Evolutionary conservation across 2,113 vertebrate genomes (phyloP).

Genomic region (Phasianus colchicus): DNA sequence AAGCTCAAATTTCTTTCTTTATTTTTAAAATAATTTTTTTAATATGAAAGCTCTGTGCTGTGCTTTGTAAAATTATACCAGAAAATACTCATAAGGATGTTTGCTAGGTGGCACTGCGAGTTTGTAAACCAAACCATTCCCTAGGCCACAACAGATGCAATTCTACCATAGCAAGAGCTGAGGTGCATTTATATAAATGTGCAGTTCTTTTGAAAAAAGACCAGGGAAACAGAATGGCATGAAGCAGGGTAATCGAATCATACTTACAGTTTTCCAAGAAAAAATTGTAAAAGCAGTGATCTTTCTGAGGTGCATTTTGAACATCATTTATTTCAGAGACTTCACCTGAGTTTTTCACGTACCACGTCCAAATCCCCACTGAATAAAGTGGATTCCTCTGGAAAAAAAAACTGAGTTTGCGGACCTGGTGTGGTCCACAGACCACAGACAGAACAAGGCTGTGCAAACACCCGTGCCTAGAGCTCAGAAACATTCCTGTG

Average conservation of each 20-base stretch:
- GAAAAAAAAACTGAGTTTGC: neutral
- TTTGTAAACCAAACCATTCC: conserved; percentile 25
- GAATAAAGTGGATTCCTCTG: neutral
- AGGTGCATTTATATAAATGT: neutral
- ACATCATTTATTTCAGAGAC: neutral
- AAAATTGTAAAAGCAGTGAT: neutral
- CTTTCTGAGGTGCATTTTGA: neutral
- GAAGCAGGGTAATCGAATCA: neutral
- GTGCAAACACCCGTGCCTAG: neutral
- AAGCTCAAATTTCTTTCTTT: neutral
- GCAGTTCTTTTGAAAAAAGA: neutral
- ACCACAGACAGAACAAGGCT: neutral
- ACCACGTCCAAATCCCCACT: neutral
- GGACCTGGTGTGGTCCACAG: no score
- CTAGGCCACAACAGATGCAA: neutral
- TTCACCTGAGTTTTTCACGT: neutral
- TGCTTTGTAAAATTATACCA: neutral
- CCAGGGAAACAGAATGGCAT: neutral
- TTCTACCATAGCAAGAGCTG: neutral
- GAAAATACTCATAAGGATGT: neutral
- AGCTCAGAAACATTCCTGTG: neutral
- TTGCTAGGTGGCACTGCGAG: conserved; percentile 73
- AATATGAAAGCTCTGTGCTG: neutral
- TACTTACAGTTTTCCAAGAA: neutral
- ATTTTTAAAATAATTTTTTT: neutral